Conservation (phyloP, 2,113 vertebrate species). For the Campylomormyrus tamandua region DNA sequence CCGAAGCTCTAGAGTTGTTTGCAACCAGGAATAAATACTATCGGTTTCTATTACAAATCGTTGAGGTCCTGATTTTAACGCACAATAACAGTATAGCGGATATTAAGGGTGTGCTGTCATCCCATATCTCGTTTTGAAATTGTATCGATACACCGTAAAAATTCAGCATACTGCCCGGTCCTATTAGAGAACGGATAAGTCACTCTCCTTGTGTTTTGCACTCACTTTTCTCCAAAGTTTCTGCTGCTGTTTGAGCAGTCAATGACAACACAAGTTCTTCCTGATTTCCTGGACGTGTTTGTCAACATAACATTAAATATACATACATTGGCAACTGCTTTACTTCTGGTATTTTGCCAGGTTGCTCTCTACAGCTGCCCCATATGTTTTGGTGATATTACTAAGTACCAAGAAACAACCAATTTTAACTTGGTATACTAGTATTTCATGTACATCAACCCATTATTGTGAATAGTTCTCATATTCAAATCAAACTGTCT, state of each 20-base stretch:
- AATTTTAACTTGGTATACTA: background rate
- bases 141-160: too few species aligned
- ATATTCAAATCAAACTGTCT: background rate
- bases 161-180: background rate
- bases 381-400: background rate
- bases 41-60: background rate
- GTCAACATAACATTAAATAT: too few species aligned
- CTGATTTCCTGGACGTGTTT: too few species aligned
- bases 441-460: background rate
- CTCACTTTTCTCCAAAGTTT: too few species aligned
- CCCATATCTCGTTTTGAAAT: background rate
- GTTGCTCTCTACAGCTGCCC: background rate
- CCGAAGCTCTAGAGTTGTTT: background rate
- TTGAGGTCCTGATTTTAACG: background rate
- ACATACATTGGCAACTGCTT: too few species aligned
- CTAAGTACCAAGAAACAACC: background rate
- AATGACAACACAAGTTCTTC: too few species aligned
- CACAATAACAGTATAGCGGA: background rate
- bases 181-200: too few species aligned
- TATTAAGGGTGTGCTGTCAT: background rate
- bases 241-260: too few species aligned
- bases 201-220: too few species aligned
- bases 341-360: too few species aligned
- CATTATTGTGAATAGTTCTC: background rate
- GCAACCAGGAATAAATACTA: background rate